Evolutionary conservation across 1,140 invertebrate species (phyloP).

Genomic region (Nasonia vitripennis): DNA sequence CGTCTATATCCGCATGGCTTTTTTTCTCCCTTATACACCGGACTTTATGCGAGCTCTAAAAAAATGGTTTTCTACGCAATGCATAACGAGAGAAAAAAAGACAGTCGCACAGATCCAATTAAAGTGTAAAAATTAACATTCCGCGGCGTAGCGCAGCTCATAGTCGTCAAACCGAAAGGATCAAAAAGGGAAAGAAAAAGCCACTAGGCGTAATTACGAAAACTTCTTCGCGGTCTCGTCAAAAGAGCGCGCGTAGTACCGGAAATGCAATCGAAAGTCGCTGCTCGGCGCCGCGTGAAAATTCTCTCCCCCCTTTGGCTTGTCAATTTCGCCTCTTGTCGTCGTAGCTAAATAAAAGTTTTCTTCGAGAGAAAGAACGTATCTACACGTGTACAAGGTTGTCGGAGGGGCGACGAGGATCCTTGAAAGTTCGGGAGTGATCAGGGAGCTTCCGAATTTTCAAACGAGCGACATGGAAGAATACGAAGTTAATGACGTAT

Average conservation of each 20-base stretch:
- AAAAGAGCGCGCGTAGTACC: not conserved
- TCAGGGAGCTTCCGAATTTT: not conserved
- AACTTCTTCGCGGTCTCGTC: not conserved
- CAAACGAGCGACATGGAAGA: too few species aligned
- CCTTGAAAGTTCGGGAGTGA: not conserved
- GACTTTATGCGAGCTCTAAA: too few species aligned
- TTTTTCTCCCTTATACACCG: too few species aligned
- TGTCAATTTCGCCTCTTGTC: not conserved
- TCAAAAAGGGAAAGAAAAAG: not conserved
- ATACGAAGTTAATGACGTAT: too few species aligned
- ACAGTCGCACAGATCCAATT: too few species aligned
- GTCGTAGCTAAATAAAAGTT: conserved; percentile 7
- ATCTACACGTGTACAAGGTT: not conserved
- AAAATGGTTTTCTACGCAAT: too few species aligned
- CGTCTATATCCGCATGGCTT: too few species aligned
- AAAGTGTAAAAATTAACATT: too few species aligned
- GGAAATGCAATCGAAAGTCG: not conserved
- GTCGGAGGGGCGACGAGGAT: not conserved
- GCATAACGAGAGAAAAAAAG: too few species aligned
- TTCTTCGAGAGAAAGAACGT: not conserved
- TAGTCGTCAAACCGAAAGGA: not conserved
- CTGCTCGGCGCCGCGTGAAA: conserved; percentile 8
- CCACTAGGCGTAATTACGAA: conserved; percentile 8
- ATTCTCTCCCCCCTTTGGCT: not conserved
- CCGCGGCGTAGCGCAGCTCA: too few species aligned